Percentiles rank a stretch among this genome's conserved stretches.
phyloP scores from a whole-genome alignment of 2,888 invertebrate genomes.

The Metallyticus violacea region DNA sequence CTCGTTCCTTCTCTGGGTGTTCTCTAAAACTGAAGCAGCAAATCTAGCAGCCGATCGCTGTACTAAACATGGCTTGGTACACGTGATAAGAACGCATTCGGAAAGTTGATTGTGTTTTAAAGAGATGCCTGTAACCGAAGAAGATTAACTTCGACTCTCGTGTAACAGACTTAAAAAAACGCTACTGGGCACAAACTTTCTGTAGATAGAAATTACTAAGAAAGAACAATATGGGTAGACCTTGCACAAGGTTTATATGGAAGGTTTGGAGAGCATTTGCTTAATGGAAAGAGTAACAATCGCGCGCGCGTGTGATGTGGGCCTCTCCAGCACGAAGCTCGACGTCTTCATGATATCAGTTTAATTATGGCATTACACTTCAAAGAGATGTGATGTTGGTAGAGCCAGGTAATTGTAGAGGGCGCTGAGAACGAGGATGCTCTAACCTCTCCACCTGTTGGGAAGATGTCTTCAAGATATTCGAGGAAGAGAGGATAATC shows the following conservation, averaged over 20 bases:
- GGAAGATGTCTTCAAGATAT: neutral
- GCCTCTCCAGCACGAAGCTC: neutral
- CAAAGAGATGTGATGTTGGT: neutral
- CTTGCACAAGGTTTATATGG: too few species aligned
- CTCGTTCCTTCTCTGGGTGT: too few species aligned
- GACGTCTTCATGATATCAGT: neutral
- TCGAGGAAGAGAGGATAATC: neutral
- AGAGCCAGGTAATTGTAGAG: neutral
- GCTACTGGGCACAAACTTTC: neutral
- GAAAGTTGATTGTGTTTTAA: neutral
- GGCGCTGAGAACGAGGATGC: neutral
- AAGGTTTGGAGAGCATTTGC: neutral
- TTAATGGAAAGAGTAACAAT: neutral
- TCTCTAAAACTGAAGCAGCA: neutral
- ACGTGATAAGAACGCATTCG: neutral
- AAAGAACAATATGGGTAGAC: neutral
- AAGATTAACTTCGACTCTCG: neutral
- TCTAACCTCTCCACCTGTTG: neutral
- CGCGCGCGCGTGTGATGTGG: too few species aligned
- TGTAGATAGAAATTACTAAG: neutral
- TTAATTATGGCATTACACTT: constrained; percentile 1
- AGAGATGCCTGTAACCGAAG: neutral
- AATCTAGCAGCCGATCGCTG: too few species aligned
- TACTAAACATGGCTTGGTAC: neutral
- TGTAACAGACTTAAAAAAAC: neutral